Evolutionary conservation across 2,888 invertebrate genomes (phyloP), one percentile per base, ranked within the genome.

Genomic region (Prosopocoilus inquinatus): DNA sequence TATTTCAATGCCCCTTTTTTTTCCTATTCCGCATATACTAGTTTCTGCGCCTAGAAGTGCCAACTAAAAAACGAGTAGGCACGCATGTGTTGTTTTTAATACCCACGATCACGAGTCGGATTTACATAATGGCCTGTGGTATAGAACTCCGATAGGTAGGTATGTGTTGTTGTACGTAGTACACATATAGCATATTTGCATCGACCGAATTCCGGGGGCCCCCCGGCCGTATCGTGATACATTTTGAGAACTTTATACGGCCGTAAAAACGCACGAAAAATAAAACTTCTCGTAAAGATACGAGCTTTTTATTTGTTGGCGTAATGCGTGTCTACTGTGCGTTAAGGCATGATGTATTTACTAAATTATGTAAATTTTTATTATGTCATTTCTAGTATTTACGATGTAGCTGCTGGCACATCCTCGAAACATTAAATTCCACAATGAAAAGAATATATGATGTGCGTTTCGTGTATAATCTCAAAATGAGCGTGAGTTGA

Each of bases 31-130:
- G 3, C n/a, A n/a, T n/a, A n/a, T 28, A 28, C 20, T 28, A 28
- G 20, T 28, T 28, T 28, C 20, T 28, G 20, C 20, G 20, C 20
- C 20, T 28, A 28, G 20, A 28, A 28, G 20, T 28, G 20, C 60
- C 62, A 64, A 63, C 63, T 64, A 64, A 64, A 28, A 64, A 63
- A 62, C 63, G 63, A 63, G 63, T 63, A 62, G 63, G 58, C 64
- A 64, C 64, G 64, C 64, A 63, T 64, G 64, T 64, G 64, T 64
- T 64, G 64, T 64, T 64, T 64, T 64, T 64, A 64, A 64, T 64
- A 64, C 64, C 59, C 57, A 54, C 60, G 63, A 63, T 64, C 64
- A 64, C 64, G 64, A 64, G 50, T 59, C 38, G 60, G 62, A 64
- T 64, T 64, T 64, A 61, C 64, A 64, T 64, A 64, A 64, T 64